Percentiles rank a stretch among this genome's conserved stretches.
These are phyloP conservation scores for Chouioia cunea DNA, from an alignment of 2,888 invertebrate species.

Conservation along the genomic window DNA sequence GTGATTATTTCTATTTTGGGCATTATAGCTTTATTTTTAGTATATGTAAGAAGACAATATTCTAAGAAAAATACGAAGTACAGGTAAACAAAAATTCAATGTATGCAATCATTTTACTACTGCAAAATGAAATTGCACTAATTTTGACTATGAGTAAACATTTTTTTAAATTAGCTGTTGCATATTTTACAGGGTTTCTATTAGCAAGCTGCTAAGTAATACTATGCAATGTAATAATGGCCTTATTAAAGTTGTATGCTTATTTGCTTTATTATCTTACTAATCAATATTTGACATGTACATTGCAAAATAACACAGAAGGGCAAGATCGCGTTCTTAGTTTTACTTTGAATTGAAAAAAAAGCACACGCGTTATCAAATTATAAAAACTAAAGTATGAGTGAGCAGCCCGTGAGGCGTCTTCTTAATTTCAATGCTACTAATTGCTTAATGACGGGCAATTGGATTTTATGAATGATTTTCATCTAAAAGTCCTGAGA, in stretches of 20 bases:
- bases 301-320: too few species aligned
- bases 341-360: neutral
- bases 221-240: neutral
- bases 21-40: constrained; percentile 36
- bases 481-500: too few species aligned
- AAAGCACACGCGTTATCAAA: too few species aligned
- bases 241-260: neutral
- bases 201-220: constrained; percentile 19
- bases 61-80: constrained; percentile 28
- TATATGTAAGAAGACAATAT: constrained; percentile 33
- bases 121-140: neutral
- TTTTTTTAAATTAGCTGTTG: constrained; percentile 5
- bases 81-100: constrained; percentile 15
- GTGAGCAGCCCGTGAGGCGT: too few species aligned
- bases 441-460: too few species aligned
- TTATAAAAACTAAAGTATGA: too few species aligned
- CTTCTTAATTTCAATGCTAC: too few species aligned
- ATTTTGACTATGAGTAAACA: neutral
- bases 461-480: too few species aligned
- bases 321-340: too few species aligned
- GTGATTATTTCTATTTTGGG: constrained; percentile 39
- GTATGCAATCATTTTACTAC: neutral
- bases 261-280: neutral
- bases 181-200: constrained; percentile 27
- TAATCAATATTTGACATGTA: neutral